Base-by-base conservation (phyloP, 1,140 invertebrate species). In the Meloidogyne exigua region DNA sequence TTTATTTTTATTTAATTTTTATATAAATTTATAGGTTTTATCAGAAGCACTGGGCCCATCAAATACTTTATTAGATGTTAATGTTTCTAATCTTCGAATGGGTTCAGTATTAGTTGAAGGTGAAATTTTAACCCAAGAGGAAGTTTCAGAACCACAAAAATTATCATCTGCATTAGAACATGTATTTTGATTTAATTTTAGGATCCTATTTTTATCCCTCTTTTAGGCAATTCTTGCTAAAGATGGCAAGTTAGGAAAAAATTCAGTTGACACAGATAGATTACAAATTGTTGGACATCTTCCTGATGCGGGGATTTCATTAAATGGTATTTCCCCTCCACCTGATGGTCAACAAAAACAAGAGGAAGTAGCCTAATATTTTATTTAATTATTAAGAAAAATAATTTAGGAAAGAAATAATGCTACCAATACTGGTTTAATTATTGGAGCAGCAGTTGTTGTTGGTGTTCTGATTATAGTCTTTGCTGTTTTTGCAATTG, bases 401-500 rank as follows among this genome's bases (percentile, higher is more conserved):
- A 36, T 73, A 7, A 4, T 15, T 73, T 64, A 57, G 49, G 49
- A 57, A 57, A 10, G 4, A 1, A 57, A 57, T 9, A 57, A 73
- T 62, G 15, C 72, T 3, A 23, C 23, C 5, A 73, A 62, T 39
- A 73, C 72, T 39, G 72, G 72, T 21, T 73, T 32, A 62, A 73
- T 73, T 21, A 73, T 73, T 62, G 72, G 72, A 11, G 72, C 23
- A 12, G 72, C 72, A 26, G 72, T 73, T 36, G 23, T 73, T 25
- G 72, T 73, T 36, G 72, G 72, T 12, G 72, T 73, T 26, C 44
- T 73, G 2, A 73, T 73, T 21, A 65, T 73, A 28, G 57, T 64
- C 13, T 73, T 73, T 32, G 72, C 72, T 32, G 39, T 73, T 73
- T 73, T 73, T 64, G 72, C 72, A 36, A 73, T 73, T 28, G 72